Base-by-base conservation (phyloP, 2,113 vertebrate genomes). In the Nothobranchius furzeri region DNA sequence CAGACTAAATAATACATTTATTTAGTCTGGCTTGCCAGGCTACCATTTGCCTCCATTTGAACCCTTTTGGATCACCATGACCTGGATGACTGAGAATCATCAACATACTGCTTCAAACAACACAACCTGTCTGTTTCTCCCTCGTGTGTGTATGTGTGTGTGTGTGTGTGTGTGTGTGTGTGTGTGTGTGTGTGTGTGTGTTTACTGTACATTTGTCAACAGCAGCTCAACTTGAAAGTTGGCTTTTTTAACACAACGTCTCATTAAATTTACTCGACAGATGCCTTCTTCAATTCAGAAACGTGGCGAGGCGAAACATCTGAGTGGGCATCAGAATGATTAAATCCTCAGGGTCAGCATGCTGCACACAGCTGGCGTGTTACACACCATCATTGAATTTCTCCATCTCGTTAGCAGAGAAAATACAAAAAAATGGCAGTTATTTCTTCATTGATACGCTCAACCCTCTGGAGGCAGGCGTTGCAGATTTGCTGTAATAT, bases 211-310 rank as follows among this genome's bases (percentile, higher is more conserved):
- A 51, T 58, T 47, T 51, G 50, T 47, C 15, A 4, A 2, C 53
- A 48, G 60, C 30, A 70, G 14, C 20, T 59, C 51, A 62, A 78
- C 56, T 40, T 67, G 55, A 0, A 72, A 56, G 37, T 8, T 40
- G 6, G 4, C 9, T 40, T 40, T 40, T 40, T 40, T 40, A 40
- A 40, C 37, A 40, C 7, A 40, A 40, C 37, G 6, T 46, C 72
- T 82, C 85, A 80, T 88, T 87, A 82, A 76, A 83, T 37, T 35
- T 37, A 65, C 50, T 40, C 55, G 67, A 82, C 62, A 51, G 67
- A 78, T 45, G 42, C 58, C n/a, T 49, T 60, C 48, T 68, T 20
- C 8, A 60, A 64, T 54, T 17, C 57, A 49, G 25, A 54, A 46
- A 37, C 43, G 68, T 40, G 35, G 63, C 54, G 30, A 60, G 48